Conservation (phyloP, 2,113 vertebrate genomes). For the Grantiella picta region DNA sequence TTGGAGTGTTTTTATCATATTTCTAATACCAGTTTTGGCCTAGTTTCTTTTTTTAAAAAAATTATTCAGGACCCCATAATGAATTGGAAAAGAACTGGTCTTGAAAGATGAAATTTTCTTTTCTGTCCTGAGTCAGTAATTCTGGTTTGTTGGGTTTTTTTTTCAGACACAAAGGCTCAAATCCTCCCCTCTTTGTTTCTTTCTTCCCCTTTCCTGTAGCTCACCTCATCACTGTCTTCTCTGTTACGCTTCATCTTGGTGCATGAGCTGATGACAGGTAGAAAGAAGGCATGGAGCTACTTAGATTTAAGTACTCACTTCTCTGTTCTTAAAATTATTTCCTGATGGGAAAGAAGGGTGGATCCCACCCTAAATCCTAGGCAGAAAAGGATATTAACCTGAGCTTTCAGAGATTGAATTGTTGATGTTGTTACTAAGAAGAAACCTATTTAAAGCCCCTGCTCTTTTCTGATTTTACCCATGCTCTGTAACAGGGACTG, state of each 20-base stretch:
- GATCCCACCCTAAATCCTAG: background rate
- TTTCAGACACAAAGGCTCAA: background rate
- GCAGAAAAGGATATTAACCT: background rate
- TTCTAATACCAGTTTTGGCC: background rate
- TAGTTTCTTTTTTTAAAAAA: background rate
- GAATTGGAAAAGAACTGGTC: background rate
- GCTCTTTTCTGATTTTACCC: background rate
- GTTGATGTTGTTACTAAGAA: background rate
- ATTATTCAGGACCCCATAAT: background rate
- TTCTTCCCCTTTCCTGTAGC: background rate
- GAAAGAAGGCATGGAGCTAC: background rate
- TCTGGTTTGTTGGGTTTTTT: background rate
- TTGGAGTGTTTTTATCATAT: fast-evolving
- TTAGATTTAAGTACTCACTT: background rate
- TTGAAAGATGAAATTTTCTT: background rate
- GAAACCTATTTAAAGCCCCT: background rate
- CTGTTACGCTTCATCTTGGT: background rate
- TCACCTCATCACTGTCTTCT: background rate
- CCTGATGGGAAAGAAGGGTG: background rate
- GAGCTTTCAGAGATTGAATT: background rate
- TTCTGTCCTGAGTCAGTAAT: background rate
- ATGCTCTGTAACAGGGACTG: background rate
- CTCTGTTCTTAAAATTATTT: background rate
- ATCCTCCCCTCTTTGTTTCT: background rate
- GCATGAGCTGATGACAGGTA: background rate